Evolutionary conservation across 2,113 vertebrate genomes (phyloP), one percentile per base, ranked within the genome.

Genomic region (Sceloporus undulatus): DNA sequence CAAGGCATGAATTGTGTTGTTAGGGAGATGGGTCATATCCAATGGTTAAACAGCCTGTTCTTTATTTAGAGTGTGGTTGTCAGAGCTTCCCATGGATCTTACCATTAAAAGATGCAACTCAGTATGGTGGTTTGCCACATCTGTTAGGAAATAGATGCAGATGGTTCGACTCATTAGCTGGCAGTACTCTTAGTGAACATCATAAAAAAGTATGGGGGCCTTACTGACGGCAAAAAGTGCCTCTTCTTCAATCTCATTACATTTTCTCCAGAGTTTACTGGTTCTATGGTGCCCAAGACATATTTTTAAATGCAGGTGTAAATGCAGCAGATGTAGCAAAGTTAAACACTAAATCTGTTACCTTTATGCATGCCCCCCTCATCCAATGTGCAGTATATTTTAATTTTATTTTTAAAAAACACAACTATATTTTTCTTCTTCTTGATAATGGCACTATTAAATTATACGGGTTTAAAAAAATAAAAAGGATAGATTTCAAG

Each of bases 121-220:
- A 5, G 86, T 62, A 27, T 0, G 79, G 90, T 89, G 94, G 84
- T 75, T 92, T 90, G 84, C 23, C 91, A 74, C 95, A 95, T 94
- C 95, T 96, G 96, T 91, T 92, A 90, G 92, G 89, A 87, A 92
- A 88, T 87, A 86, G 79, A 90, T 95, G 70, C 95, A 96, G 95
- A 97, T 95, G 95, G 96, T 87, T 94, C 92, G 87, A 70, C 92
- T 96, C 94, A 94, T 96, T 95, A 95, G 95, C 94, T 89, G 92
- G 34, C 87, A 90, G 90, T 92, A 92, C 91, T 94, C 94, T 70
- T 40, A 79, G 90, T 87, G 95, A 95, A 95, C 93, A 79, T 91
- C 93, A 83, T 25, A 66, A 11, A 88, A 80, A 92, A 91, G 92
- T 90, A 85, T 73, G 85, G 94, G 94, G 94, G 94, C 79, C 82